Conservation (phyloP, 2,888 invertebrate genomes). For the Neuroscelio doddi region DNA sequence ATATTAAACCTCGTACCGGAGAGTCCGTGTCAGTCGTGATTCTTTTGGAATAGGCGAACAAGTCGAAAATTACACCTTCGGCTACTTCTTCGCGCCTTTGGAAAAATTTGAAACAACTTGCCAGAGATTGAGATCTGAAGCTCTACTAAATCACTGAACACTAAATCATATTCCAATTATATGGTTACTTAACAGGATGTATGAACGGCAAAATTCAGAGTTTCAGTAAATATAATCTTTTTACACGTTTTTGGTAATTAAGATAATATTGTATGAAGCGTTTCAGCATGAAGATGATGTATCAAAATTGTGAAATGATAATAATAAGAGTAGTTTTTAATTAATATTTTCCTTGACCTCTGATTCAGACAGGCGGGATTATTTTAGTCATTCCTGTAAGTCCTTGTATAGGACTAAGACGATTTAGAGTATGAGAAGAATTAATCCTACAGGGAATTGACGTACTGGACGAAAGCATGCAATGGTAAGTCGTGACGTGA, state of each 20-base stretch:
- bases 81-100: conserved; percentile 36
- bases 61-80: conserved; percentile 41
- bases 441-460: conserved; percentile 40
- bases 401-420: conserved; percentile 32
- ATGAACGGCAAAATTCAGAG: background rate
- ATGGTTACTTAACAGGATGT: conserved; percentile 37
- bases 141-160: conserved; percentile 37
- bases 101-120: conserved; percentile 36
- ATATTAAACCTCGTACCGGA: conserved; percentile 24
- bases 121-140: conserved; percentile 41
- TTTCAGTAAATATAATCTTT: background rate
- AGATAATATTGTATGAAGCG: background rate
- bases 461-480: conserved; percentile 29
- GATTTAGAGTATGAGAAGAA: conserved; percentile 34
- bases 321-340: background rate
- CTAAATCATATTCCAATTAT: conserved; percentile 36
- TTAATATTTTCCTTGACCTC: background rate
- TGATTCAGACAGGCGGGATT: conserved; percentile 16
- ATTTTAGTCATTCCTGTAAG: conserved; percentile 16
- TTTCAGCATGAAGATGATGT: no score
- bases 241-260: background rate
- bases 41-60: conserved; percentile 27
- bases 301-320: background rate
- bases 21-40: conserved; percentile 36
- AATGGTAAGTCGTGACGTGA: conserved; percentile 33